These are phyloP conservation scores for Chymomyza amoena DNA, from an alignment of 2,888 invertebrate genomes.

Conservation along the genomic window DNA sequence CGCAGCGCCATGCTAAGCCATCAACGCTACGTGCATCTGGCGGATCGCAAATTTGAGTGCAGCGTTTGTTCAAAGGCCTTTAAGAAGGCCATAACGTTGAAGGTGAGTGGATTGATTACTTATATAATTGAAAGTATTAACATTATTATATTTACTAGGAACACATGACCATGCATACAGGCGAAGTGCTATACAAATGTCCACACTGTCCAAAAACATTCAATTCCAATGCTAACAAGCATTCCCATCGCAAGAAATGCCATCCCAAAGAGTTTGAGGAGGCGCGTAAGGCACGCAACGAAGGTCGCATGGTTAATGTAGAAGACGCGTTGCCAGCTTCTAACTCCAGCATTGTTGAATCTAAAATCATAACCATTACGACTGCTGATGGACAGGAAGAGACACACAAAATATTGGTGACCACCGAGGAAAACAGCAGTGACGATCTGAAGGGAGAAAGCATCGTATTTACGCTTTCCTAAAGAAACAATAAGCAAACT, in stretches of 20 bases:
- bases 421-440: conserved; percentile 24
- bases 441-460: conserved; percentile 43
- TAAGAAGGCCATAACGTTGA: conserved; percentile 74
- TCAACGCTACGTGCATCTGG: conserved; percentile 75
- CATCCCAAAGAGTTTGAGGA: conserved; percentile 76
- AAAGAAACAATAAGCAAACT: conserved; percentile 3
- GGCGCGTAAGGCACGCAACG: conserved; percentile 59
- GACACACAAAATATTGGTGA: conserved; percentile 53
- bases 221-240: conserved; percentile 78
- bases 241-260: conserved; percentile 77
- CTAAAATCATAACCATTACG: conserved; percentile 50
- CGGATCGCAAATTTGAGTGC: conserved; percentile 72
- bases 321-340: neutral
- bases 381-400: conserved; percentile 27
- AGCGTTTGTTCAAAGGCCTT: conserved; percentile 76
- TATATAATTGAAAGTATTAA: neutral
- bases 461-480: conserved; percentile 57
- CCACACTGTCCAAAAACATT: conserved; percentile 75
- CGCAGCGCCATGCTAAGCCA: conserved; percentile 76
- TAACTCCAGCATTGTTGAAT: neutral
- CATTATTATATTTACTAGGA: conserved; percentile 57
- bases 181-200: conserved; percentile 77
- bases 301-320: conserved; percentile 45
- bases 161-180: conserved; percentile 78
- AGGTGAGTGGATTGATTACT: conserved; percentile 31